Conservation (phyloP, 1,140 invertebrate species). For the Drosophila prosaltans region DNA sequence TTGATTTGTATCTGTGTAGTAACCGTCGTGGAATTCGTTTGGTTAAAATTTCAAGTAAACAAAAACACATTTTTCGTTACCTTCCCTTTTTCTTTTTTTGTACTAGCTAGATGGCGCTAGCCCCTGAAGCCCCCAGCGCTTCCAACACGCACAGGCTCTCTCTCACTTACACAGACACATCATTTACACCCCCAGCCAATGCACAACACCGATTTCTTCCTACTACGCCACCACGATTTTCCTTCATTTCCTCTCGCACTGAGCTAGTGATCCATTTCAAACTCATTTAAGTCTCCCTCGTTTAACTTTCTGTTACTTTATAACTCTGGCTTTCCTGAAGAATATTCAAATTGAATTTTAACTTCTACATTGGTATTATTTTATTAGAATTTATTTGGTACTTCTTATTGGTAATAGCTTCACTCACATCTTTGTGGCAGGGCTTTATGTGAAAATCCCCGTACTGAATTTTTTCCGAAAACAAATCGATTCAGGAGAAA, state of each 20-base stretch:
- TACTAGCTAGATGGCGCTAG: slow-evolving; percentile 59
- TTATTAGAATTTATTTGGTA: neutral
- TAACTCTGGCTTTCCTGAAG: neutral
- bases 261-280: neutral
- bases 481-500: slow-evolving; percentile 2
- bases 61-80: slow-evolving; percentile 65
- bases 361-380: slow-evolving; percentile 1
- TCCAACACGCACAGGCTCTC: slow-evolving; percentile 52
- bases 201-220: slow-evolving; percentile 12
- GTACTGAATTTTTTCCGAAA: slow-evolving; percentile 19
- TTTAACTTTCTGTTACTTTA: neutral
- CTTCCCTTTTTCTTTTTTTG: slow-evolving; percentile 35
- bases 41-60: slow-evolving; percentile 53
- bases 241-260: slow-evolving; percentile 14
- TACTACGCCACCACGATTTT: slow-evolving; percentile 11
- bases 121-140: slow-evolving; percentile 63
- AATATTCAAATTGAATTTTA: neutral
- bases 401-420: slow-evolving; percentile 32
- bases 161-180: slow-evolving; percentile 73
- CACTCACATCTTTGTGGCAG: slow-evolving; percentile 73
- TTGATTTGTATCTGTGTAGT: slow-evolving; percentile 44
- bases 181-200: slow-evolving; percentile 41
- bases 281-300: neutral
- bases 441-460: slow-evolving; percentile 74
- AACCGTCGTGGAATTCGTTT: slow-evolving; percentile 59